Conservation (phyloP, 1,140 invertebrate genomes). For the Eubasilissa regina region DNA sequence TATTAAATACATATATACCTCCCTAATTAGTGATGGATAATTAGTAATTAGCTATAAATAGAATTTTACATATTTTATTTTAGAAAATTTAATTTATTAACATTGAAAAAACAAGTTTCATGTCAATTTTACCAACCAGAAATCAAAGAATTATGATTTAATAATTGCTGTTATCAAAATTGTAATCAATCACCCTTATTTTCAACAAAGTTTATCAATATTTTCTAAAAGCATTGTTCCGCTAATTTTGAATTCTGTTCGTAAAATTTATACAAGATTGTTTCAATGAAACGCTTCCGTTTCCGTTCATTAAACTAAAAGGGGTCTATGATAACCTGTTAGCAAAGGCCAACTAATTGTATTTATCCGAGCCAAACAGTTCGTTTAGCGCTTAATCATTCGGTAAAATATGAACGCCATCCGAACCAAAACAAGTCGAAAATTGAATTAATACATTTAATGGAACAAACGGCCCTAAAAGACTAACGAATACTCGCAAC, state of each 20-base stretch:
- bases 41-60: too few relatives aligned
- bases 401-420: constrained; percentile 28
- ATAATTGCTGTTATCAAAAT: too few relatives aligned
- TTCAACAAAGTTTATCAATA: too few relatives aligned
- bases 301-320: constrained; percentile 30
- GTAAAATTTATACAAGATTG: neutral
- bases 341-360: constrained; percentile 26
- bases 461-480: constrained; percentile 1
- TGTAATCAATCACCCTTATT: too few relatives aligned
- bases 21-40: too few relatives aligned
- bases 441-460: constrained; percentile 26
- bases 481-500: neutral
- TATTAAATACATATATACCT: too few relatives aligned
- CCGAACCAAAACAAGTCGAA: constrained; percentile 23
- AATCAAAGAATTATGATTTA: too few relatives aligned
- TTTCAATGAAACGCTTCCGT: constrained; percentile 9
- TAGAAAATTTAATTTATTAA: too few relatives aligned
- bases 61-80: too few relatives aligned
- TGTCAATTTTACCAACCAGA: too few relatives aligned
- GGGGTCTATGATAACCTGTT: constrained; percentile 12
- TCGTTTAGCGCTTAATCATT: constrained; percentile 18
- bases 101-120: too few relatives aligned
- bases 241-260: neutral
- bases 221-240: too few relatives aligned
- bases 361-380: constrained; percentile 30